Conservation (phyloP, 1,140 invertebrate species). For the Neodiprion lecontei region DNA sequence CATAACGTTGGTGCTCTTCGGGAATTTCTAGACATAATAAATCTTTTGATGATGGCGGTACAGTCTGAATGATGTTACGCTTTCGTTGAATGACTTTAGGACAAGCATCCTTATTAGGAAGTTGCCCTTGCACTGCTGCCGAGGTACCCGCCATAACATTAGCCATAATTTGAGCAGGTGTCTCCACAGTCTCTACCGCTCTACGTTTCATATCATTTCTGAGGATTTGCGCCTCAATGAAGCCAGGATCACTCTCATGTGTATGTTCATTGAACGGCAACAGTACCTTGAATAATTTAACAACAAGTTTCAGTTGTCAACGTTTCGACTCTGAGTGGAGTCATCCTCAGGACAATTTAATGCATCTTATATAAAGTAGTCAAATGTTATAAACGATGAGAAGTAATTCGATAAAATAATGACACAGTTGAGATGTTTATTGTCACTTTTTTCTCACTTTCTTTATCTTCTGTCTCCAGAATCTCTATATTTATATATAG, state of each 20-base stretch:
- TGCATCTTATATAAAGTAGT: too few species aligned
- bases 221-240: background rate
- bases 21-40: background rate
- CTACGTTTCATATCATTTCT: constrained; percentile 13
- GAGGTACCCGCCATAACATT: constrained; percentile 13
- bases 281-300: constrained; percentile 12
- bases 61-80: constrained; percentile 9
- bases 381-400: too few species aligned
- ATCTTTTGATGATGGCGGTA: constrained; percentile 14
- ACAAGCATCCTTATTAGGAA: constrained; percentile 3
- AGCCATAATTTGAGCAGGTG: constrained; percentile 13
- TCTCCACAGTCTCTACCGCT: constrained; percentile 15
- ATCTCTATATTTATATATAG: too few species aligned
- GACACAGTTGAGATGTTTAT: too few species aligned
- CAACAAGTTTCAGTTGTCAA: too few species aligned
- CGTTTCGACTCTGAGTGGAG: too few species aligned
- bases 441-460: too few species aligned
- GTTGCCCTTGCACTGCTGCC: constrained; percentile 10
- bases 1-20: constrained; percentile 11
- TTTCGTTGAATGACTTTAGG: constrained; percentile 16
- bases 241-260: constrained; percentile 14
- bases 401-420: too few species aligned
- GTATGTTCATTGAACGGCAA: constrained; percentile 9
- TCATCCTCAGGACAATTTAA: too few species aligned
- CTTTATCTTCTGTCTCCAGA: too few species aligned